Conservation (phyloP, 30 jellyfish, hydroid and myxozoan genomes). For the Hydractinia echinata region DNA sequence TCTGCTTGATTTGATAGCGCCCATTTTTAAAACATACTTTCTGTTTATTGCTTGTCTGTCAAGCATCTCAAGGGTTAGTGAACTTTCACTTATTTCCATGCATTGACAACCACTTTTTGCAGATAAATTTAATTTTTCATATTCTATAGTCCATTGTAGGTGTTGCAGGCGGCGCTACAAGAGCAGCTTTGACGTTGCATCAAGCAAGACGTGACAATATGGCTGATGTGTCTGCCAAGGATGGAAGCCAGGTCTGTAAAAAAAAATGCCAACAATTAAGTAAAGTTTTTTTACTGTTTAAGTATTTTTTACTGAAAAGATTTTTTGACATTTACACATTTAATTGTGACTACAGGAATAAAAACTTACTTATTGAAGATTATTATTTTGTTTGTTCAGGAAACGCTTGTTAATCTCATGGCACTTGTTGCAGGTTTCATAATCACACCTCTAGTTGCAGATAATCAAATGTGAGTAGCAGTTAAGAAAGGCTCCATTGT, state of each 20-base stretch:
- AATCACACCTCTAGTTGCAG: constrained; percentile 80
- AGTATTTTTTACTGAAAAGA: not conserved
- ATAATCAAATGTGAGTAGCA: constrained; percentile 54
- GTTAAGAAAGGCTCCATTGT: too few relatives aligned
- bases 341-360: not conserved
- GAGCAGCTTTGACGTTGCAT: constrained; percentile 94
- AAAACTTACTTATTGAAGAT: not conserved
- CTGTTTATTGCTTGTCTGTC: constrained; percentile 70
- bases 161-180: constrained; percentile 98
- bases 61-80: constrained; percentile 67
- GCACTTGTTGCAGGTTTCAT: constrained; percentile 84
- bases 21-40: constrained; percentile 62
- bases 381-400: constrained; percentile 42
- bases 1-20: constrained; percentile 71
- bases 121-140: not conserved
- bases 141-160: constrained; percentile 81
- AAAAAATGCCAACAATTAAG: not conserved
- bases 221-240: constrained; percentile 99
- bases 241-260: constrained; percentile 89
- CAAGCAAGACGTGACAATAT: constrained; percentile 92
- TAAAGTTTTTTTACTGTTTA: too few relatives aligned
- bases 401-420: constrained; percentile 76
- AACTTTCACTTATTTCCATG: not conserved
- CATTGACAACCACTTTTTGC: not conserved
- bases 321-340: not conserved